These are phyloP conservation scores for Dendronephthya gigantea DNA, from an alignment of 64 coral and sea anemone species.

Conservation along the genomic window DNA sequence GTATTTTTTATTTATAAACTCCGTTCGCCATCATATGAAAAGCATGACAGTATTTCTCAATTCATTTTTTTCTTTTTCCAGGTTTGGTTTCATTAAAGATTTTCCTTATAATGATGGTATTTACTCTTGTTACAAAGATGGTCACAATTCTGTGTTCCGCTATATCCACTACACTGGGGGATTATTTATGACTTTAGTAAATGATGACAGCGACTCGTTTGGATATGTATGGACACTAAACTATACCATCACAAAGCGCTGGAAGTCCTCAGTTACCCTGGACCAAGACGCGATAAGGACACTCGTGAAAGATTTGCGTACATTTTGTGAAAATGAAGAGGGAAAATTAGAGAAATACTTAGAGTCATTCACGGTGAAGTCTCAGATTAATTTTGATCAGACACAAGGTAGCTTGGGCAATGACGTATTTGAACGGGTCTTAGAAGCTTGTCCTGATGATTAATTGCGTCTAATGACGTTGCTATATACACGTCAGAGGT, in stretches of 20 bases:
- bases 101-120: background rate
- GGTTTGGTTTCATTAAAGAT: constrained; percentile 20
- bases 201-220: background rate
- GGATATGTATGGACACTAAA: background rate
- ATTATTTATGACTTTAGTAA: constrained; percentile 2
- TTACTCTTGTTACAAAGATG: background rate
- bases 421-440: background rate
- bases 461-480: too few relatives aligned
- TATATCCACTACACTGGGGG: constrained; percentile 14
- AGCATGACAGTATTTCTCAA: background rate
- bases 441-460: background rate
- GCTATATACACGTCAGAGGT: too few relatives aligned
- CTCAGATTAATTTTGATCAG: background rate
- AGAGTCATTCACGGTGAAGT: background rate
- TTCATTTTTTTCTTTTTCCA: background rate
- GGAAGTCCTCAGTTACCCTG: constrained; percentile 4
- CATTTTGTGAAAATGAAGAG: background rate
- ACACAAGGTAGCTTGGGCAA: background rate
- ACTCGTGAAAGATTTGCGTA: background rate
- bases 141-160: background rate
- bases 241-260: background rate
- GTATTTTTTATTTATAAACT: background rate
- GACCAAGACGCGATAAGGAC: background rate
- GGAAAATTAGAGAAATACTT: background rate
- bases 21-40: too few relatives aligned